Evolutionary conservation across 2,888 invertebrate genomes (phyloP).

Genomic region (Callimorpha dominula): DNA sequence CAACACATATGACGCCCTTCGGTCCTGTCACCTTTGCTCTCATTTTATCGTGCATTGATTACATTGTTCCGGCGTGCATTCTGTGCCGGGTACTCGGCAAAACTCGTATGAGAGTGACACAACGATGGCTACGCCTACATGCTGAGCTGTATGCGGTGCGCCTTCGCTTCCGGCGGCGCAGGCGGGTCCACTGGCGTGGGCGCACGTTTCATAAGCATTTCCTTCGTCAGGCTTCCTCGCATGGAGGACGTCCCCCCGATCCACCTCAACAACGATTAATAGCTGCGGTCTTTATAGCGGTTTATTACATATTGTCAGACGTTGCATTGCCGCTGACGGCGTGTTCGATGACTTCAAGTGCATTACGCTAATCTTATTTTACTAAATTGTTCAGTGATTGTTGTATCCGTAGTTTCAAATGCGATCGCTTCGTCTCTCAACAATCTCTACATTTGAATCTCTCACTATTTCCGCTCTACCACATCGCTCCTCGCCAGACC

Average conservation of each 20-base stretch:
- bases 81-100: constrained; percentile 32
- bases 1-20: constrained; percentile 62
- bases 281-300: constrained; percentile 51
- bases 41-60: constrained; percentile 60
- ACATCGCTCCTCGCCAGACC: constrained; percentile 21
- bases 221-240: constrained; percentile 77
- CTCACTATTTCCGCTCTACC: constrained; percentile 55
- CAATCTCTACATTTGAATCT: constrained; percentile 58
- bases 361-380: constrained; percentile 65
- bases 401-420: constrained; percentile 62
- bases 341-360: constrained; percentile 65
- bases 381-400: constrained; percentile 68
- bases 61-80: constrained; percentile 54
- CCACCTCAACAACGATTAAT: constrained; percentile 51
- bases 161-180: constrained; percentile 76
- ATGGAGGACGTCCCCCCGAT: constrained; percentile 56
- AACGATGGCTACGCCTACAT: constrained; percentile 64
- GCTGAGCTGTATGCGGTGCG: constrained; percentile 58
- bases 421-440: constrained; percentile 55
- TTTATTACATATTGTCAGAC: constrained; percentile 55
- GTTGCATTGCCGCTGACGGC: too few species aligned
- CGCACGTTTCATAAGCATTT: constrained; percentile 78
- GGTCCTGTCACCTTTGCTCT: constrained; percentile 65
- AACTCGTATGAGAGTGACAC: constrained; percentile 41
- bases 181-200: constrained; percentile 64